A percentile compares a stretch with the other conserved stretches of the same genome.
phyloP scores from a whole-genome alignment of 2,888 invertebrate genomes.

The Lymantria dispar region DNA sequence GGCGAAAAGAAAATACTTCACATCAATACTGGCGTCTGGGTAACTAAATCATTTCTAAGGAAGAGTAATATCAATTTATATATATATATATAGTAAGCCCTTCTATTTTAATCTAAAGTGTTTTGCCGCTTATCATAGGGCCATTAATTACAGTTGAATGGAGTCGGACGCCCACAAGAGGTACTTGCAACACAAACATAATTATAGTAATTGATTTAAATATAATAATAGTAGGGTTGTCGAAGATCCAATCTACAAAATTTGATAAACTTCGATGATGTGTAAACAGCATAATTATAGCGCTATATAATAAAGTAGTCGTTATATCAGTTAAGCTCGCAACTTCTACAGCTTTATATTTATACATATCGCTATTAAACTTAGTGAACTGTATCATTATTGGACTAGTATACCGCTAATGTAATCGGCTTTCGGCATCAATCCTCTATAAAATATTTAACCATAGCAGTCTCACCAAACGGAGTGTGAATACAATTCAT shows the following conservation, averaged over 20 bases:
- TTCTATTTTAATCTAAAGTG: slow-evolving; percentile 74
- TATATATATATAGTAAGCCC: slow-evolving; percentile 51
- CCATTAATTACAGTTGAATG: slow-evolving; percentile 69
- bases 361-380: too few relatives aligned
- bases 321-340: slow-evolving; percentile 1
- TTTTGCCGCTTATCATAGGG: slow-evolving; percentile 67
- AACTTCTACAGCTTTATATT: too few relatives aligned
- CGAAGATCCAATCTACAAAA: slow-evolving; percentile 53
- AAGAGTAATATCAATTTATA: slow-evolving; percentile 34
- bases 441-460: too few relatives aligned
- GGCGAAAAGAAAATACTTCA: slow-evolving; percentile 17
- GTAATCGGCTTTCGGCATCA: too few relatives aligned
- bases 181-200: slow-evolving; percentile 56
- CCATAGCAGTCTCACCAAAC: too few relatives aligned
- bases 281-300: slow-evolving; percentile 65
- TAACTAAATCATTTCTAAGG: slow-evolving; percentile 44
- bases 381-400: too few relatives aligned
- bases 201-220: slow-evolving; percentile 79
- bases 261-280: slow-evolving; percentile 47
- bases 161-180: slow-evolving; percentile 61
- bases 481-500: too few relatives aligned
- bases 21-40: slow-evolving; percentile 37
- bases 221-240: slow-evolving; percentile 64
- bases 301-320: slow-evolving; percentile 18
- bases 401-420: too few relatives aligned